Base-by-base conservation (phyloP, 2,888 invertebrate species). In the Lissonota sp. region DNA sequence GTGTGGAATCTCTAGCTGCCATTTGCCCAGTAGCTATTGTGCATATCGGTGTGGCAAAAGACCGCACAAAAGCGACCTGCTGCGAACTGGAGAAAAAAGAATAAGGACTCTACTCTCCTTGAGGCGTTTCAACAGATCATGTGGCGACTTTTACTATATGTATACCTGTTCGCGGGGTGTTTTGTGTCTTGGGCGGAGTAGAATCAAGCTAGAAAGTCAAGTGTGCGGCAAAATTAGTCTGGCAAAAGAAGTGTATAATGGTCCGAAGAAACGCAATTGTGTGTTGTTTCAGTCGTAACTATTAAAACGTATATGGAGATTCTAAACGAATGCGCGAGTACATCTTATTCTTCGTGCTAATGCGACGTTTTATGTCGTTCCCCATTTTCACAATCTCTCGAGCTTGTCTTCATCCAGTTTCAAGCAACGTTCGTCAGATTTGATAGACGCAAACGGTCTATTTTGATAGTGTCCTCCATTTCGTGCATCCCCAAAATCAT, bases 1-100 rank as follows among this genome's bases (percentile, higher is more conserved):
- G 67, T 71, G 74, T 60, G 63, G 78, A 67, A 79, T 79, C 44
- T 62, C 57, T 60, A 39, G 53, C 64, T 39, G 26, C 37, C 40
- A 42, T 53, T 4, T 53, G 53, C 51, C 60, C 72, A 40, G 62
- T 67, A 69, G 74, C 63, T 55, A 63, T 63, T 55, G 46, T 55
- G 44, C 14, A 26, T 26, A 26, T 26, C 26, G 26, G 26, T 26
- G 3, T 26, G 26, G 26, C 3, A 26, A 26, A 26, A 26, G 26
- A 26, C 26, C 26, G 26, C 26, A 26, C 26, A 26, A 26, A 26
- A 26, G 26, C 26, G 26, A 26, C 79, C 58, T 53, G 75, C 10
- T 44, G 75, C 1, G 26, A 26, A 26, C 3, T 26, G 3, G 26
- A 26, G 26, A 26, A 26, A 26, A 26, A 26, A 26, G 26, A 26